These are phyloP conservation scores for Magallana gigas DNA, from an alignment of 1,140 invertebrate genomes.

Conservation along the genomic window DNA sequence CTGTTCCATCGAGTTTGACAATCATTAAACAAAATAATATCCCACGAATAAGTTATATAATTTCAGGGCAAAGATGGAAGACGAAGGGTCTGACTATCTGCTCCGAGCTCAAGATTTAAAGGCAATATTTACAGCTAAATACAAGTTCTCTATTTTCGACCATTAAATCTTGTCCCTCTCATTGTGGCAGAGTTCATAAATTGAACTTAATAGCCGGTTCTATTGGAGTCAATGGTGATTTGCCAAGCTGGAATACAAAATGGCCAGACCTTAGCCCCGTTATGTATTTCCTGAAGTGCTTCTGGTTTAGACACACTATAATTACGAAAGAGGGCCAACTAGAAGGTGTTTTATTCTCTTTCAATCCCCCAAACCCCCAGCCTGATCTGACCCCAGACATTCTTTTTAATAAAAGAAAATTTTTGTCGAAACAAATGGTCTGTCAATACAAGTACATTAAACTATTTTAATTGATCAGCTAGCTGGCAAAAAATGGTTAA, in stretches of 20 bases:
- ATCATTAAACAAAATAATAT: conserved; percentile 8
- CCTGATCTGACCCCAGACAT: neutral
- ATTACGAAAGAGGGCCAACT: neutral
- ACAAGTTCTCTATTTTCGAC: neutral
- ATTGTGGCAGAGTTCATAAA: neutral
- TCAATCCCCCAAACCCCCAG: neutral
- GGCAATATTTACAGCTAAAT: conserved; percentile 14
- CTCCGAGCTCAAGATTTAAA: neutral
- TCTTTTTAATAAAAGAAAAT: neutral
- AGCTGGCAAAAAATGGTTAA: neutral
- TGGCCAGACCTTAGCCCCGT: neutral
- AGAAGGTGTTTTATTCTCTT: neutral
- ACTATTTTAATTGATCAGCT: neutral
- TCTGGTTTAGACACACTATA: neutral
- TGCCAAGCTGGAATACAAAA: neutral
- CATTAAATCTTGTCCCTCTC: neutral
- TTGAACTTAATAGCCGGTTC: neutral
- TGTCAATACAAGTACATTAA: neutral
- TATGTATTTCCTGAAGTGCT: neutral
- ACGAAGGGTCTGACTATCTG: neutral
- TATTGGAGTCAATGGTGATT: neutral
- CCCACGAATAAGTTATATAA: neutral
- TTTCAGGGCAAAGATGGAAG: neutral
- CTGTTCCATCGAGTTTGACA: neutral
- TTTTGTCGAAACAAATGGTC: neutral